Base-by-base conservation (phyloP, 2,888 invertebrate genomes). In the Hydrotaea cyrtoneurina region DNA sequence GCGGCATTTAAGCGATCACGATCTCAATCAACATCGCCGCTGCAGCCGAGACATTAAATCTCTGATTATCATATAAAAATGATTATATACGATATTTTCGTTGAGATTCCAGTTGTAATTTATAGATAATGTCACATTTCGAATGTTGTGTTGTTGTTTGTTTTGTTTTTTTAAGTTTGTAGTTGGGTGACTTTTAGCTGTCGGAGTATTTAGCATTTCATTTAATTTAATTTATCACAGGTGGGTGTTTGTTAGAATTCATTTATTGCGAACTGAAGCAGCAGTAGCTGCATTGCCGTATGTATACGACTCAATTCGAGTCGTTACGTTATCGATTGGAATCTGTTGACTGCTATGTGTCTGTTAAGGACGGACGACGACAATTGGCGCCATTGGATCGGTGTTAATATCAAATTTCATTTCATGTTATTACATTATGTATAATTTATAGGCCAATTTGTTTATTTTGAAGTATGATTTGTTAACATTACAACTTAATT, bases 381-480 rank as follows among this genome's bases (percentile, higher is more conserved):
- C 8, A 74, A 69, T 66, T 85, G 82, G 85, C 85, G 82, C 85
- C 85, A 85, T 80, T 77, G 17, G 64, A 77, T 82, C 43, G 78
- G 46, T 62, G 79, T 69, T 77, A 55, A 76, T 79, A 85, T 82
- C 82, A 78, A 85, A 85, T 82, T 85, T 80, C 85, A 64, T 64
- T 79, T 74, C 62, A 74, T 78, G 69, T 55, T 79, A 13, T 62
- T 36, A 75, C 71, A 43, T 72, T 72, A 21, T 5, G 43, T 69
- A 1, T 72, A 77, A 82, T 82, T 85, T 85, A 80, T 82, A 64
- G 79, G 77, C 46, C 74, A 82, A 85, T 85, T 85, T 77, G 82
- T 82, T 85, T 82, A 57, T 77, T 77, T 79, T 85, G 76, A 82
- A 79, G 79, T 79, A 55, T 73, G 59, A 74, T 77, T 82, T 82